Base-by-base conservation (phyloP, 1,140 invertebrate species). In the Ditylenchus dipsaci region DNA sequence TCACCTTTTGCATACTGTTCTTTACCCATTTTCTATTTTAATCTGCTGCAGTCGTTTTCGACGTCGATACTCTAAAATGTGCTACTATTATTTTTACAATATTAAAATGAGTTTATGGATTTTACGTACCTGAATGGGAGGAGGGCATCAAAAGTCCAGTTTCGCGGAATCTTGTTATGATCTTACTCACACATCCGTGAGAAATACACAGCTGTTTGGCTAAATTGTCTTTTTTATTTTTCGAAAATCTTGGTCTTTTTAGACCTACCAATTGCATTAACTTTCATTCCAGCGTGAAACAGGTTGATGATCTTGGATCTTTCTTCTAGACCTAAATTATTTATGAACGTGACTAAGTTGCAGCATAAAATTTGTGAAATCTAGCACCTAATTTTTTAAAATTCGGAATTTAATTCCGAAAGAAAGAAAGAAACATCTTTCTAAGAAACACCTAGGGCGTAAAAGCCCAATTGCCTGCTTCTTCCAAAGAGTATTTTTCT, bases 101-200 rank as follows among this genome's bases (percentile, higher is more conserved):
- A n/a, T n/a, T 38, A 11, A 38, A 38, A 11, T 38, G 33, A 38
- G 33, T 38, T 38, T 38, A n/a, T n/a, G n/a, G 3, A 38, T 38
- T 38, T 38, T 38, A 38, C 33, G 11, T 38, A 38, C 33, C 33
- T 11, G 78, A 71, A 42, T 83, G 76, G n/a, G 81, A 80, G 1
- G 78, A 80, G 7, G 78, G 78, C 21, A 76, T 76, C 1, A 80
- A 58, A 21, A 79, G 65, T 1, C 78, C 78, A 7, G 78, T 80
- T 26, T 81, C 79, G 27, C 78, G 72, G 58, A 81, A 79, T 68
- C 78, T 79, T 33, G 80, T 83, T 26, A 81, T 83, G 42, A 81
- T 81, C 61, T 81, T 81, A 8, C 79, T 82, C 8, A 81, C 79
- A 71, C 79, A 81, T 9, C 79, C 79, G 65, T 80, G 79, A 11